A percentile compares a stretch with the other conserved stretches of the same genome.
phyloP scores from a whole-genome alignment of 2,113 vertebrate species.

The Ivindomyrus marchei region DNA sequence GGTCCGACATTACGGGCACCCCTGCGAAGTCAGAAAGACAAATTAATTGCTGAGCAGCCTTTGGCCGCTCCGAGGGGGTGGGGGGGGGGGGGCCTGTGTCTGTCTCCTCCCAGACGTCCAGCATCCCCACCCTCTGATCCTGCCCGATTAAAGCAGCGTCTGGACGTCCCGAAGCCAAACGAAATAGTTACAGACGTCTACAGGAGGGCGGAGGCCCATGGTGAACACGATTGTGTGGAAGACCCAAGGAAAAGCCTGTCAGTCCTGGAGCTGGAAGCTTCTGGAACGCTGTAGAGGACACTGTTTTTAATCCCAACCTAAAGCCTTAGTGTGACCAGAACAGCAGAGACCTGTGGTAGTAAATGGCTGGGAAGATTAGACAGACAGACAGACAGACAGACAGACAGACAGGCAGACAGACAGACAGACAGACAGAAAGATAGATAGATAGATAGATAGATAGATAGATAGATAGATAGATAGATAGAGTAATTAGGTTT shows the following conservation, averaged over 20 bases:
- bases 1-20: slow-evolving; percentile 79
- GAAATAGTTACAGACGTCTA: not conserved
- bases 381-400: not conserved
- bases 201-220: not conserved
- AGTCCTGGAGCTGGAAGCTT: not conserved
- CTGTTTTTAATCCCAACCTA: not conserved
- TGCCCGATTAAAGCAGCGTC: not conserved
- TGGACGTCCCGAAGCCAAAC: not conserved
- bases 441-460: not conserved
- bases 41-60: slow-evolving; percentile 65
- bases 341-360: not conserved
- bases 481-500: not conserved
- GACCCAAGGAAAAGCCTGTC: not conserved
- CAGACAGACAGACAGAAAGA: no score
- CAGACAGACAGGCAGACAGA: not conserved
- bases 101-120: not conserved
- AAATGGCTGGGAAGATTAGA: not conserved
- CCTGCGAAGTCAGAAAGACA: slow-evolving; percentile 78
- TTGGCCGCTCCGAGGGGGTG: slow-evolving; percentile 8
- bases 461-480: not conserved
- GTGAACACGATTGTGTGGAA: not conserved
- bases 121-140: not conserved
- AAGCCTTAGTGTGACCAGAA: not conserved
- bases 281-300: not conserved
- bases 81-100: not conserved